Evolutionary conservation across 2,113 vertebrate species (phyloP).

Genomic region (Engraulis encrasicolus): DNA sequence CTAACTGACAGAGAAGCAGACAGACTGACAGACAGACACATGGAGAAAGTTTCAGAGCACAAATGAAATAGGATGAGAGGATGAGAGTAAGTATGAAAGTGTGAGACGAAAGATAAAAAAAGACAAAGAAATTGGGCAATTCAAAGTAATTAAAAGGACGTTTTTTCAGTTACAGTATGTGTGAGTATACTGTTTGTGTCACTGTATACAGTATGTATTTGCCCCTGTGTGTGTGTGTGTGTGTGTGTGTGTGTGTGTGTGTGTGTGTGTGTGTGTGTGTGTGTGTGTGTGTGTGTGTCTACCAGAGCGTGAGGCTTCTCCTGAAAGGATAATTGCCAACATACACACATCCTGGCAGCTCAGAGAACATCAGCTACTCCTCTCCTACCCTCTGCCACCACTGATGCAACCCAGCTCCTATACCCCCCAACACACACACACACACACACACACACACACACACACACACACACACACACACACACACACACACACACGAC

Average conservation of each 20-base stretch:
- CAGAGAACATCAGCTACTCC: background rate
- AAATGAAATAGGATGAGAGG: background rate
- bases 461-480: slow-evolving; percentile 33
- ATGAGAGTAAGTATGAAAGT: background rate
- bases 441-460: slow-evolving; percentile 7
- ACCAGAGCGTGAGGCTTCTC: background rate
- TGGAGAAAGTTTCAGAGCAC: background rate
- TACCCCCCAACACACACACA: slow-evolving; percentile 41
- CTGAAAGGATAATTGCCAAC: slow-evolving; percentile 67
- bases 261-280: no score
- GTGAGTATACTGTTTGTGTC: no score
- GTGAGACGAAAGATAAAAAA: no score
- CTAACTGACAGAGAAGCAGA: background rate
- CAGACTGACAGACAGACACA: no score
- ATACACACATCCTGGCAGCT: slow-evolving; percentile 69
- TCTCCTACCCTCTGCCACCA: slow-evolving; percentile 27
- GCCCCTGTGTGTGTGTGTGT: no score
- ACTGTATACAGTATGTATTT: no score
- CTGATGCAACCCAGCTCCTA: no score
- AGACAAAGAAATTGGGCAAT: no score
- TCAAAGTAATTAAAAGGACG: no score
- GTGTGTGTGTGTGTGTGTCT: background rate
- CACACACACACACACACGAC: background rate
- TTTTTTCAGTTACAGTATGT: no score
- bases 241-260: no score